Conservation (phyloP, 35 echinoderm and acorn worm species). For the Ophiothrix spiculata region DNA sequence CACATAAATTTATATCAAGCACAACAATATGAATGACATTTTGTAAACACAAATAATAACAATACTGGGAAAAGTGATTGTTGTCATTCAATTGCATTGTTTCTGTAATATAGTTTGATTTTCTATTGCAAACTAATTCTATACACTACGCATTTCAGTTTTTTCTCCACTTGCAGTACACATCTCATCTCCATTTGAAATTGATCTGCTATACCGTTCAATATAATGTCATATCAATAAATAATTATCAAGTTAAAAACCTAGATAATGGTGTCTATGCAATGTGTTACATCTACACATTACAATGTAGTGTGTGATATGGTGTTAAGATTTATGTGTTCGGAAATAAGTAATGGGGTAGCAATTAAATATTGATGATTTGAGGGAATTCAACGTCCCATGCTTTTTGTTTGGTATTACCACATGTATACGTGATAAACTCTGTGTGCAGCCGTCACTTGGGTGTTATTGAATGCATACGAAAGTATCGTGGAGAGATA, state of each 20-base stretch:
- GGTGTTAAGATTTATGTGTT: background rate
- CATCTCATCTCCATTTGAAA: background rate
- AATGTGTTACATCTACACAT: background rate
- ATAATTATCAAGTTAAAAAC: background rate
- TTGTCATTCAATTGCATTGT: no score
- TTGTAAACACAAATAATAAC: no score
- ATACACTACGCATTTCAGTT: no score
- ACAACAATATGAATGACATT: no score
- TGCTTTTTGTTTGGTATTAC: background rate
- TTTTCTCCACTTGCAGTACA: background rate
- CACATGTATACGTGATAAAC: background rate
- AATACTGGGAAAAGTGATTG: no score
- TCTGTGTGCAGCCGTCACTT: background rate
- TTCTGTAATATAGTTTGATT: no score
- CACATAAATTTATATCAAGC: no score
- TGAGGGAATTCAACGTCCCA: background rate
- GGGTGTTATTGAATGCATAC: no score
- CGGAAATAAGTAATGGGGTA: background rate
- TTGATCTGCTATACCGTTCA: background rate
- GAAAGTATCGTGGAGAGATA: no score
- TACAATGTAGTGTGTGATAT: background rate
- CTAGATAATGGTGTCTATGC: no score
- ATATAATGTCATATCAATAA: background rate
- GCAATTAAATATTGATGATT: background rate
- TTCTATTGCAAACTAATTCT: no score